Evolutionary conservation across 2,113 vertebrate genomes (phyloP).

Genomic region (Illadopsis cleaveri): DNA sequence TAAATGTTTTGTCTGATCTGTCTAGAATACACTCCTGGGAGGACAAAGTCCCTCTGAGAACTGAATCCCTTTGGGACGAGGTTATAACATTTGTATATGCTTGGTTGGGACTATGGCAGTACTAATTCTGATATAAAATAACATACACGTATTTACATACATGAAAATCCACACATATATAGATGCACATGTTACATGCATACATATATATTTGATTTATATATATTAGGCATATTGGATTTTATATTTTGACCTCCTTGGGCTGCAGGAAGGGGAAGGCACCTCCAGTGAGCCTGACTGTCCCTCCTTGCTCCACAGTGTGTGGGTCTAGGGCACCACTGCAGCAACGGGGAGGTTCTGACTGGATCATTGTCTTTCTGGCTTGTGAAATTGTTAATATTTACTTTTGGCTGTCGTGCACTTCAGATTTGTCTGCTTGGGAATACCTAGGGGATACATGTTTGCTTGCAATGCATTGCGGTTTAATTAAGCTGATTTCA

Average conservation of each 20-base stretch:
- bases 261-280: not conserved
- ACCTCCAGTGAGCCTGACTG: not conserved
- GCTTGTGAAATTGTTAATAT: constrained; percentile 7
- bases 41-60: not conserved
- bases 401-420: constrained; percentile 42
- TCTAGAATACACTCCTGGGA: not conserved
- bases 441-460: constrained; percentile 33
- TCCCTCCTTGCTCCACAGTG: rapidly evolving
- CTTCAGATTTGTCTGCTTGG: constrained; percentile 53
- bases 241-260: not conserved
- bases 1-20: not conserved
- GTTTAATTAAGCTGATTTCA: constrained; percentile 72
- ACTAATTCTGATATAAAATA: not conserved
- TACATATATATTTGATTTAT: not conserved
- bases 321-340: not conserved
- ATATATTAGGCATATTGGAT: not conserved
- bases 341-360: not conserved
- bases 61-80: not conserved
- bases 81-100: not conserved
- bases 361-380: not conserved
- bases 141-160: not conserved
- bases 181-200: too few relatives aligned
- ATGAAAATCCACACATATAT: not conserved
- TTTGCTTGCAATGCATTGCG: constrained; percentile 17
- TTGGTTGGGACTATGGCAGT: not conserved